phyloP scores from a whole-genome alignment of 1,140 invertebrate species.

The Seison nebaliae region DNA sequence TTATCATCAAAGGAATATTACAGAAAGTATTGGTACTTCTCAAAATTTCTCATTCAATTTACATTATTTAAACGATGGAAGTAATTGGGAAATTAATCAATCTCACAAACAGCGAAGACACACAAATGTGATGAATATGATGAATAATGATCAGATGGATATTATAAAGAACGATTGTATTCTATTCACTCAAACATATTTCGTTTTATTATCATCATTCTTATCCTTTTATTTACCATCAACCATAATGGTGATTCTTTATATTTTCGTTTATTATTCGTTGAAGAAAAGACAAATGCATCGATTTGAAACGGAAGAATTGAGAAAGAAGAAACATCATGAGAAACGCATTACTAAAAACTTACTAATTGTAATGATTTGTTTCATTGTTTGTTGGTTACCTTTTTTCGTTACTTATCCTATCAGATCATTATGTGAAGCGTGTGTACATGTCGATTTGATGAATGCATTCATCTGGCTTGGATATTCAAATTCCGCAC shows the following conservation, averaged over 20 bases:
- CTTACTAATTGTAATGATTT: slow-evolving; percentile 6
- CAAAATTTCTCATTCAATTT: too few relatives aligned
- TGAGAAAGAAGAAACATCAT: not conserved
- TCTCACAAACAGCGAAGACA: too few relatives aligned
- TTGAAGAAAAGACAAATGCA: not conserved
- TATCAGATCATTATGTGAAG: not conserved
- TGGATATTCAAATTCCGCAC: slow-evolving; percentile 10
- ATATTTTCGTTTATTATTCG: slow-evolving; percentile 56
- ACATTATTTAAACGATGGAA: too few relatives aligned
- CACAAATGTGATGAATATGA: too few relatives aligned
- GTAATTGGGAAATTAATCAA: too few relatives aligned
- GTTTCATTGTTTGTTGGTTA: slow-evolving; percentile 9
- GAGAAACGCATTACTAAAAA: slow-evolving; percentile 7
- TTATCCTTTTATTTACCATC: slow-evolving; percentile 85
- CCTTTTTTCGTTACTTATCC: slow-evolving; percentile 11
- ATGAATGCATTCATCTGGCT: slow-evolving; percentile 11
- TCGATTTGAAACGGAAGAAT: not conserved
- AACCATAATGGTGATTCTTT: slow-evolving; percentile 82
- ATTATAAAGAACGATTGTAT: slow-evolving; percentile 20
- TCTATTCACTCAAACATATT: slow-evolving; percentile 37
- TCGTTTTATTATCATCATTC: slow-evolving; percentile 75
- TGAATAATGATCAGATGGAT: slow-evolving; percentile 25
- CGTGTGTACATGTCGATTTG: not conserved
- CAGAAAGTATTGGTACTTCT: too few relatives aligned
- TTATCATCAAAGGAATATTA: too few relatives aligned